These are phyloP conservation scores for Rattus rattus DNA, from an alignment of 2,113 vertebrate species.

Conservation along the genomic window DNA sequence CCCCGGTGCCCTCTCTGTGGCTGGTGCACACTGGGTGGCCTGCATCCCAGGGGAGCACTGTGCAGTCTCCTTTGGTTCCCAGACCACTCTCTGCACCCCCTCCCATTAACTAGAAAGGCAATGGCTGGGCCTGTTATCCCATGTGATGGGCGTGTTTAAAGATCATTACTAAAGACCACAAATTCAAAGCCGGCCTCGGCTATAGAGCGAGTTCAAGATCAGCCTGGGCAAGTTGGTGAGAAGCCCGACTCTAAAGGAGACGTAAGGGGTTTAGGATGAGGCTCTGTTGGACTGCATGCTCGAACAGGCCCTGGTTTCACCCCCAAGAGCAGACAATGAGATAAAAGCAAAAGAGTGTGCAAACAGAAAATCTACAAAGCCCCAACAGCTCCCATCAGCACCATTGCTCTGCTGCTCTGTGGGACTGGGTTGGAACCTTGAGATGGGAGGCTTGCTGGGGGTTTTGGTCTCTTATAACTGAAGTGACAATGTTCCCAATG, in stretches of 20 bases:
- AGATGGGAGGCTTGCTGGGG: background rate
- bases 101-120: background rate
- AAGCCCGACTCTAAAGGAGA: background rate
- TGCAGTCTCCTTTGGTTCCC: background rate
- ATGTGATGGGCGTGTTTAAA: background rate
- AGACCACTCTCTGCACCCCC: background rate
- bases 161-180: too few relatives aligned
- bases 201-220: background rate
- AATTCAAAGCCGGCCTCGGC: background rate
- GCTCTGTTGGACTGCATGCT: background rate
- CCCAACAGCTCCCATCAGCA: too few relatives aligned
- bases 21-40: background rate
- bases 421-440: too few relatives aligned
- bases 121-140: too few relatives aligned
- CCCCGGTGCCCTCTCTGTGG: rapidly evolving
- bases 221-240: background rate
- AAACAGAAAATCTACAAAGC: background rate
- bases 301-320: background rate
- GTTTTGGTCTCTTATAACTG: background rate
- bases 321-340: background rate
- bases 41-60: background rate
- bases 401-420: background rate
- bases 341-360: background rate
- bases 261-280: too few relatives aligned
- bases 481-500: background rate